Conservation (phyloP, 2,888 invertebrate genomes). For the Acleris sparsana region DNA sequence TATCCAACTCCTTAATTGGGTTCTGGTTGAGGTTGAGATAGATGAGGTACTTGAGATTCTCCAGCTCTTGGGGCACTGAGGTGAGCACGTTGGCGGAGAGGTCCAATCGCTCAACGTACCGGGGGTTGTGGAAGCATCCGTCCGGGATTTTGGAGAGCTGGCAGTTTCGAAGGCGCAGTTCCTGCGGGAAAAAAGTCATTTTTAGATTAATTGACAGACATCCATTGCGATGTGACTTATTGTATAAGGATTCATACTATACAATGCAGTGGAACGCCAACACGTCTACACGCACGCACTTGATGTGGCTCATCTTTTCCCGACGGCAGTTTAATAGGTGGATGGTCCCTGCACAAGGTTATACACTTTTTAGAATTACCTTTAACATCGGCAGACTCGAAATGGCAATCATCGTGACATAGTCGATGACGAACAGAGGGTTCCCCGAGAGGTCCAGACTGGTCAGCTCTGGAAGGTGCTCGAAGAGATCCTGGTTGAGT, state of each 20-base stretch:
- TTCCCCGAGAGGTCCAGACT: slow-evolving; percentile 89
- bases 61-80: slow-evolving; percentile 84
- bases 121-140: slow-evolving; percentile 86
- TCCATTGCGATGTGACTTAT: too few species aligned
- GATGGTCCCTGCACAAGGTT: too few species aligned
- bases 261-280: too few species aligned
- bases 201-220: too few species aligned
- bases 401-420: slow-evolving; percentile 85
- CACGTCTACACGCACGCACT: too few species aligned
- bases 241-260: too few species aligned
- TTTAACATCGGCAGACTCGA: slow-evolving; percentile 85
- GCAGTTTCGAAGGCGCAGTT: slow-evolving; percentile 87
- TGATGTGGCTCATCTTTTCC: too few species aligned
- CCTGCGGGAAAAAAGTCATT: slow-evolving; percentile 62
- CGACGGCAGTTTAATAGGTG: too few species aligned
- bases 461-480: slow-evolving; percentile 87
- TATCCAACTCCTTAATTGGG: slow-evolving; percentile 84
- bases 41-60: slow-evolving; percentile 83
- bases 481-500: slow-evolving; percentile 88
- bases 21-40: slow-evolving; percentile 88
- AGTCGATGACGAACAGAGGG: slow-evolving; percentile 87
- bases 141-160: slow-evolving; percentile 85
- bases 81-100: slow-evolving; percentile 86
- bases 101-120: slow-evolving; percentile 85
- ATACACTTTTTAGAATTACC: slow-evolving; percentile 63